Evolutionary conservation across 37 sponge, comb jelly and placozoan species (phyloP), one percentile per base, ranked within the genome.

Genomic region (Lycopodina hypogea): DNA sequence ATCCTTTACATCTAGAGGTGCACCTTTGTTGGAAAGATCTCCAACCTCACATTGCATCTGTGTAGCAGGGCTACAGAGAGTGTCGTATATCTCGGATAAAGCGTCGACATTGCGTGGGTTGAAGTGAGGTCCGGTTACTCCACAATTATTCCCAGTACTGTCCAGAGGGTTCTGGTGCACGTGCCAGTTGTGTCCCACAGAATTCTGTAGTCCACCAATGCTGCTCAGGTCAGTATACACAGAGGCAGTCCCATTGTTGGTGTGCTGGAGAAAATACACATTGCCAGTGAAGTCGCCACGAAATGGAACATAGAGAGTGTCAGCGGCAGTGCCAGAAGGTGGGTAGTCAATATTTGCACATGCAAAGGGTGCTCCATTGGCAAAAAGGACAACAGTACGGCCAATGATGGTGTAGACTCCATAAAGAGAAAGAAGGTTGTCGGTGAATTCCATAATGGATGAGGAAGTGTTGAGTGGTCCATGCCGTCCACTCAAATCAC

Each of bases 331-430:
- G 21, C 28, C 35, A 41, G 24, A 22, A 24, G 28, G 22, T 0
- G 85, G 86, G 37, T 72, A 81, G 61, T 42, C 89, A 55, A 93
- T 93, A 51, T 85, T 89, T 26, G 90, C 90, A 86, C 93, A 93
- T 12, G 63, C 79, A 56, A 72, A 50, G 28, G 74, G 57, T 30
- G 56, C 42, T 12, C 64, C 69, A 23, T 81, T 42, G 6, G 68
- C n/a, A 14, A 56, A 61, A 26, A 92, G 68, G 14, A 93, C 88
- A 15, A 93, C 38, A 15, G 88, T 80, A 9, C 91, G 77, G 0
- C 94, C 94, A 55, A 90, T 69, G 29, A 93, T 82, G 69, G 82
- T 84, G 63, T 84, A 21, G 14, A 48, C 39, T 2, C 88, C 84
- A 75, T 78, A 83, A 6, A 93, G 74, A 45, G 71, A 58, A 0